Evolutionary conservation across 2,113 vertebrate species (phyloP).

Genomic region (Oreochromis aureus): DNA sequence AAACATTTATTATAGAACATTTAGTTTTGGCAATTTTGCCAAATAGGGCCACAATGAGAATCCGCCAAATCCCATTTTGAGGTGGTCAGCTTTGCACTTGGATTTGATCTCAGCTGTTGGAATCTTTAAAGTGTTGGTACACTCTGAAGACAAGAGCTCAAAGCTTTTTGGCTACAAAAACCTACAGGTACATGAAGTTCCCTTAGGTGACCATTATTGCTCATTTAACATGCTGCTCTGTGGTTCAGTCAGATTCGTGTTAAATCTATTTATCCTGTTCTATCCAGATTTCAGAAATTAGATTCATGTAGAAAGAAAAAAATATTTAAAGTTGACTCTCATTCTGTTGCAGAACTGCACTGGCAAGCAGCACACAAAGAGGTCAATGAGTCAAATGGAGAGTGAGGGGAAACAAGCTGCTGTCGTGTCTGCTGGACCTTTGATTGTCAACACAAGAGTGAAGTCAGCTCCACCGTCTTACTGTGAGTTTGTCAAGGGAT

Average conservation of each 20-base stretch:
- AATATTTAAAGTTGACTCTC: not conserved
- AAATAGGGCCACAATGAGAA: not conserved
- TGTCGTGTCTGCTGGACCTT: conserved; percentile 61
- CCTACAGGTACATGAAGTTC: not conserved
- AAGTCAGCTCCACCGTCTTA: not conserved
- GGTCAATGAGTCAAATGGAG: not conserved
- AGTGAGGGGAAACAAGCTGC: not conserved
- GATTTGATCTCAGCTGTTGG: not conserved
- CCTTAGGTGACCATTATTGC: not conserved
- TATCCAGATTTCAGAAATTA: not conserved
- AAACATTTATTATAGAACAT: not conserved
- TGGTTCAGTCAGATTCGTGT: not conserved
- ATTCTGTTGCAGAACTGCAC: conserved; percentile 42
- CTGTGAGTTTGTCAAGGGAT: conserved; percentile 40
- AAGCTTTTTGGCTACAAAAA: not conserved
- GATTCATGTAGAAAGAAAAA: too few species aligned
- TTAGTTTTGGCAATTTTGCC: not conserved
- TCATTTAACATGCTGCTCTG: not conserved
- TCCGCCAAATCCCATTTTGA: not conserved
- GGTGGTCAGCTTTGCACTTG: not conserved
- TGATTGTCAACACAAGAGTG: conserved; percentile 18
- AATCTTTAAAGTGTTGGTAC: not conserved
- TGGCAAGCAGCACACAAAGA: conserved; percentile 1
- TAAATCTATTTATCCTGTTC: not conserved
- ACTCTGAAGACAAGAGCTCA: not conserved